A percentile compares a stretch with the other conserved stretches of the same genome.
Evolutionary conservation across 2,797 vertebrate genomes (phyloP).

Genomic region (Cheirogaleus major): DNA sequence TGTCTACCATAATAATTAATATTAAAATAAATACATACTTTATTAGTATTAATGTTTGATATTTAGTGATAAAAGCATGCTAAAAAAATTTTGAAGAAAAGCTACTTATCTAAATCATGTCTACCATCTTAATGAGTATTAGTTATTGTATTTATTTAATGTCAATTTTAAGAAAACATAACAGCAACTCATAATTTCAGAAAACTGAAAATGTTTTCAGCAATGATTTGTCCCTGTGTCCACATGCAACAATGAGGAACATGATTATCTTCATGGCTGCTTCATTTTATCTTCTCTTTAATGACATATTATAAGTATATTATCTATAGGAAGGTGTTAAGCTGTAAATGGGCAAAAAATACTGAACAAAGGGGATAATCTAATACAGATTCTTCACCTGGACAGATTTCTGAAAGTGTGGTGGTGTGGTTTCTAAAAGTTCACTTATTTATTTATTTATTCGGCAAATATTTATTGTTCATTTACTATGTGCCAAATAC

Average conservation of each 20-base stretch:
- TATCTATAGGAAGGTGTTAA: background rate
- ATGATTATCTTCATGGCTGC: background rate
- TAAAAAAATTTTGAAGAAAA: background rate
- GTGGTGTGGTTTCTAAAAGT: background rate
- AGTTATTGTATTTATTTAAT: background rate
- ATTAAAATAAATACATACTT: background rate
- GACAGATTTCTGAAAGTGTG: background rate
- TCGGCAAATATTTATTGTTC: conserved; percentile 4
- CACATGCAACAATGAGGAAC: background rate
- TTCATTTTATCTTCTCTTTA: background rate
- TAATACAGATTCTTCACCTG: background rate
- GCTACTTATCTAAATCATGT: background rate
- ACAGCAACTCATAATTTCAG: background rate
- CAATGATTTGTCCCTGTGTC: background rate
- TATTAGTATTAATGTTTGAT: background rate
- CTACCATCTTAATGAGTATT: background rate
- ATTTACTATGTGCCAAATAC: background rate
- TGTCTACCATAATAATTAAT: background rate
- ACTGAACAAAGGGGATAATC: background rate
- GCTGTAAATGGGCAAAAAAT: background rate
- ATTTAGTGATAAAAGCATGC: background rate
- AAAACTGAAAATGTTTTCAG: background rate
- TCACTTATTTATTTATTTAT: conserved; percentile 1
- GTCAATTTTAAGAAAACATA: background rate
- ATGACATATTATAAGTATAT: background rate